phyloP scores from a whole-genome alignment of 2,797 vertebrate genomes.

The Hirundo rustica region DNA sequence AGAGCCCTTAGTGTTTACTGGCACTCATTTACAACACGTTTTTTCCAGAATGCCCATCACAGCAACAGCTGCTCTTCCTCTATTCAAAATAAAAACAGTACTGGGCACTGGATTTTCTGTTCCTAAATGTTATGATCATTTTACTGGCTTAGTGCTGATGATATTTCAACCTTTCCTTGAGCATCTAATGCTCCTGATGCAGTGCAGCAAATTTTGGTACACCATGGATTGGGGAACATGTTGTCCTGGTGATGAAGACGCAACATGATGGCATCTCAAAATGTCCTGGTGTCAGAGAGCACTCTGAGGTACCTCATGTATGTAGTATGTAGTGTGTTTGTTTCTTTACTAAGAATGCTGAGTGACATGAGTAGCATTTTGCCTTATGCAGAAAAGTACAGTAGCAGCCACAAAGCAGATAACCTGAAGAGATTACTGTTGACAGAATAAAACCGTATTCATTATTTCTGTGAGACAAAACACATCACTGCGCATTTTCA shows the following conservation, averaged over 20 bases:
- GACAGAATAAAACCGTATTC: neutral
- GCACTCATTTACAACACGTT: neutral
- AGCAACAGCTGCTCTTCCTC: neutral
- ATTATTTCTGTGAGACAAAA: neutral
- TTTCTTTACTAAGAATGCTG: neutral
- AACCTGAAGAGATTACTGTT: neutral
- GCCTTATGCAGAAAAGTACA: neutral
- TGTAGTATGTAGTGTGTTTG: neutral
- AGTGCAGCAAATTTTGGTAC: neutral
- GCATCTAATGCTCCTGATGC: neutral
- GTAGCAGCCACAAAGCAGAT: neutral
- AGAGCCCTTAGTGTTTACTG: neutral
- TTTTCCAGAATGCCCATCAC: neutral
- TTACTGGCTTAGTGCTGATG: neutral
- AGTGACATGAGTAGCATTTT: neutral
- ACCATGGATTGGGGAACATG: neutral
- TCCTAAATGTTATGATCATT: neutral
- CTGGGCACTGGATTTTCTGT: neutral
- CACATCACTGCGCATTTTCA: neutral
- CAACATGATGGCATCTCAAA: neutral
- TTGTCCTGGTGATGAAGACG: neutral
- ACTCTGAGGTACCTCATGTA: accelerated
- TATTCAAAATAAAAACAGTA: neutral
- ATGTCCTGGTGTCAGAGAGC: neutral
- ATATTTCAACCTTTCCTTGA: neutral